Percentiles rank a stretch among this genome's conserved stretches.
Evolutionary conservation across 2,113 vertebrate species (phyloP).

Genomic region (Nothobranchius kuhntae): DNA sequence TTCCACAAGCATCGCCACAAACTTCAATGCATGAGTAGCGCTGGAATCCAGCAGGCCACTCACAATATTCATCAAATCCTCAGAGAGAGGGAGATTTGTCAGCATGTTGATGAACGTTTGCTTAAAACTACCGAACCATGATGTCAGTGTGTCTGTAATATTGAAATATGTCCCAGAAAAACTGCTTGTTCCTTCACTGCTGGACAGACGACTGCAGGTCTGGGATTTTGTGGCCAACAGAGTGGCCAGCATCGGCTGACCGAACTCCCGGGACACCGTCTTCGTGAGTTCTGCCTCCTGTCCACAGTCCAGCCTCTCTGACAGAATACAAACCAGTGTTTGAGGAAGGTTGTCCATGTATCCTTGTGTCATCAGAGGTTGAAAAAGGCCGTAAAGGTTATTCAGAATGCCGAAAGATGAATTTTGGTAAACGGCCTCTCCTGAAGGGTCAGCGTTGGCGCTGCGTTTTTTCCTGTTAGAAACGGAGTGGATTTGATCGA

Average conservation of each 20-base stretch:
- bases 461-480: constrained; percentile 17
- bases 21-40: constrained; percentile 46
- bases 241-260: constrained; percentile 45
- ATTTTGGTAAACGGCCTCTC: constrained; percentile 22
- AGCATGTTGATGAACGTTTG: constrained; percentile 54
- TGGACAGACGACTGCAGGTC: constrained; percentile 45
- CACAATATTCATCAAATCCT: constrained; percentile 43
- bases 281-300: constrained; percentile 69
- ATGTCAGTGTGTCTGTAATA: constrained; percentile 3
- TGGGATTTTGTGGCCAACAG: constrained; percentile 61
- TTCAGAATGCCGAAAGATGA: constrained; percentile 51
- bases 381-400: constrained; percentile 47
- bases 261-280: constrained; percentile 51
- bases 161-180: constrained; percentile 43
- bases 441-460: background rate
- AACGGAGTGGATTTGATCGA: constrained; percentile 61
- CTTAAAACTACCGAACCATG: constrained; percentile 34
- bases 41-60: constrained; percentile 55
- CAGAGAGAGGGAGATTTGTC: constrained; percentile 53
- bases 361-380: constrained; percentile 39
- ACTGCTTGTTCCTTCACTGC: background rate
- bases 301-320: constrained; percentile 69
- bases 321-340: constrained; percentile 69
- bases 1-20: constrained; percentile 51
- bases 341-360: constrained; percentile 68